A percentile compares a stretch with the other conserved stretches of the same genome.
Evolutionary conservation across 2,888 invertebrate species (phyloP).

Genomic region (Colletes collaris): DNA sequence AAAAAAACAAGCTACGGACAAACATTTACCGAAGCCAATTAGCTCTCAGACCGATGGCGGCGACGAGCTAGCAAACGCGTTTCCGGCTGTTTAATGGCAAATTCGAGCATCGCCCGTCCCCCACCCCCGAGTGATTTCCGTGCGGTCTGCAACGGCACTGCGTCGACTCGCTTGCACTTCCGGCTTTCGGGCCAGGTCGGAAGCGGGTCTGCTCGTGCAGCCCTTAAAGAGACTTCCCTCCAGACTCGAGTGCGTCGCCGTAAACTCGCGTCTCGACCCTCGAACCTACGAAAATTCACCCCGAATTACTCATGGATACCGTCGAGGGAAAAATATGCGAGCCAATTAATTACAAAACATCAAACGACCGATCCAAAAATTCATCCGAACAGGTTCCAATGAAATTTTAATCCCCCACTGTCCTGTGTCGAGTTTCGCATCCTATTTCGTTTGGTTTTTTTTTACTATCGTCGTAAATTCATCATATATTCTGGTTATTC

Average conservation of each 20-base stretch:
- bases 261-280: slow-evolving; percentile 14
- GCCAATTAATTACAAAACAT: too few relatives aligned
- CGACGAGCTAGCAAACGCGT: slow-evolving; percentile 5
- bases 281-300: neutral
- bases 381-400: too few relatives aligned
- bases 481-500: too few relatives aligned
- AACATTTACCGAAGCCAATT: slow-evolving; percentile 49
- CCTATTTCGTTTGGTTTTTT: too few relatives aligned
- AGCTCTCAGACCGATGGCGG: slow-evolving; percentile 11
- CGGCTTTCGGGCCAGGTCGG: slow-evolving; percentile 42
- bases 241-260: slow-evolving; percentile 46
- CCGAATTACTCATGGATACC: neutral
- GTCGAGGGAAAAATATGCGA: too few relatives aligned
- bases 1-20: slow-evolving; percentile 5
- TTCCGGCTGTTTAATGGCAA: slow-evolving; percentile 32
- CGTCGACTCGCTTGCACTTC: slow-evolving; percentile 38
- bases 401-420: too few relatives aligned
- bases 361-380: too few relatives aligned
- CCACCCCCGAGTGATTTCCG: slow-evolving; percentile 9
- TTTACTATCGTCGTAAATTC: too few relatives aligned
- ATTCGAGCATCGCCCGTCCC: slow-evolving; percentile 16
- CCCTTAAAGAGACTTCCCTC: slow-evolving; percentile 51
- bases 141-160: slow-evolving; percentile 10
- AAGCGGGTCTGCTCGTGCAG: slow-evolving; percentile 59
- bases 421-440: too few relatives aligned